Evolutionary conservation across 2,113 vertebrate species (phyloP).

Genomic region (Castor canadensis): DNA sequence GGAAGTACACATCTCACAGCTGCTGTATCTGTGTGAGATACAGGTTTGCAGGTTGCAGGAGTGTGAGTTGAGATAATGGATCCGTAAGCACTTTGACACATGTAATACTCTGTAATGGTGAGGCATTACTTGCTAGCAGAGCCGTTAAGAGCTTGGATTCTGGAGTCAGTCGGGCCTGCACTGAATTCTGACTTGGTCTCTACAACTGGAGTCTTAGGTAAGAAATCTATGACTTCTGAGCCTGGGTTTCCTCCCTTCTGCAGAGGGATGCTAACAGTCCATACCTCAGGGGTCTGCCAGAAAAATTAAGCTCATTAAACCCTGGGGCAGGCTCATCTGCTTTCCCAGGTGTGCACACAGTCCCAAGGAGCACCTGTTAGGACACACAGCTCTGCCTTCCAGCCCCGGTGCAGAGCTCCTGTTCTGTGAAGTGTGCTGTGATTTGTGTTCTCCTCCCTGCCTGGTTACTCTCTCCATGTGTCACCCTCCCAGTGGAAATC

Average conservation of each 20-base stretch:
- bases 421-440: neutral
- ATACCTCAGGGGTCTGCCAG: neutral
- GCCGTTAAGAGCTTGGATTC: neutral
- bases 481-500: neutral
- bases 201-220: neutral
- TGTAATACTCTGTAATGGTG: neutral
- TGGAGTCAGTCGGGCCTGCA: neutral
- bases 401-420: too few relatives aligned
- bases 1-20: neutral
- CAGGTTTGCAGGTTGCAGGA: neutral
- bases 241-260: neutral
- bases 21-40: neutral
- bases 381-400: rapidly evolving
- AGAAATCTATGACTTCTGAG: neutral
- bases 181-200: neutral
- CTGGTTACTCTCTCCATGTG: neutral
- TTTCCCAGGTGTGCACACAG: neutral
- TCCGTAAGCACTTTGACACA: neutral
- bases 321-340: rapidly evolving
- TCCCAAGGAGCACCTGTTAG: rapidly evolving
- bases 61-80: neutral
- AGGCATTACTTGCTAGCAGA: neutral
- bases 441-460: neutral
- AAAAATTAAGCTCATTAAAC: rapidly evolving
- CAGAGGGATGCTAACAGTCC: rapidly evolving